These are phyloP conservation scores for Penaeus indicus DNA, from an alignment of 1,140 invertebrate genomes.

Conservation along the genomic window DNA sequence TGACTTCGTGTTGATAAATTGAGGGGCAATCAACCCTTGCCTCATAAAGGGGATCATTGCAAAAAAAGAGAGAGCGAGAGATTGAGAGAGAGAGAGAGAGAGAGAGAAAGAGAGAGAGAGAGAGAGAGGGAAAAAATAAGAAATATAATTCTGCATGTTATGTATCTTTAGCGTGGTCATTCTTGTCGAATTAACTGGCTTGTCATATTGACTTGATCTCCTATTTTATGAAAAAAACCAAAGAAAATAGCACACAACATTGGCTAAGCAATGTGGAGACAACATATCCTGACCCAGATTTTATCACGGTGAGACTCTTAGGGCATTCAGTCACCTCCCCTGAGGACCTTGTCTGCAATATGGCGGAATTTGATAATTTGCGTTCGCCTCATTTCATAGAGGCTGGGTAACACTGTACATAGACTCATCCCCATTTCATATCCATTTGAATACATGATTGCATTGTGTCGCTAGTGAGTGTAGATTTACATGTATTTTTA, in stretches of 20 bases:
- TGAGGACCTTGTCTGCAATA: constrained; percentile 52
- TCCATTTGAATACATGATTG: constrained; percentile 56
- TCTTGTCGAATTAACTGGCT: constrained; percentile 53
- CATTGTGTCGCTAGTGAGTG: constrained; percentile 63
- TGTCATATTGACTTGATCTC: constrained; percentile 56
- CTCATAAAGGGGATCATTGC: constrained; percentile 39
- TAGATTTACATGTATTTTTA: constrained; percentile 60
- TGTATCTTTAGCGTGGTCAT: constrained; percentile 37
- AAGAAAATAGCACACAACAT: constrained; percentile 55
- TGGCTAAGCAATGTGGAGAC: constrained; percentile 51
- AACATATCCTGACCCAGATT: constrained; percentile 57
- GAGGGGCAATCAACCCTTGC: constrained; percentile 27
- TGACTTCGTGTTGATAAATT: constrained; percentile 37
- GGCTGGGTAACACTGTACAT: constrained; percentile 59
- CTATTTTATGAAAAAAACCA: constrained; percentile 37
- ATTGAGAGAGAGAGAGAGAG: not conserved
- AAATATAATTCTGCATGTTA: constrained; percentile 39
- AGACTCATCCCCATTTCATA: constrained; percentile 58
- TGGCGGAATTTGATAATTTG: constrained; percentile 49
- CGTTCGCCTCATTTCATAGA: constrained; percentile 37
- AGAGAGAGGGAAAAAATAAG: not conserved
- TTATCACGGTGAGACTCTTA: constrained; percentile 50
- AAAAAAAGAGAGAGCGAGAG: not conserved
- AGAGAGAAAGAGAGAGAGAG: not conserved
- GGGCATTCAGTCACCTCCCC: constrained; percentile 53